Evolutionary conservation across 2,797 vertebrate species (phyloP).

Genomic region (Mormyrus proboscirostris): DNA sequence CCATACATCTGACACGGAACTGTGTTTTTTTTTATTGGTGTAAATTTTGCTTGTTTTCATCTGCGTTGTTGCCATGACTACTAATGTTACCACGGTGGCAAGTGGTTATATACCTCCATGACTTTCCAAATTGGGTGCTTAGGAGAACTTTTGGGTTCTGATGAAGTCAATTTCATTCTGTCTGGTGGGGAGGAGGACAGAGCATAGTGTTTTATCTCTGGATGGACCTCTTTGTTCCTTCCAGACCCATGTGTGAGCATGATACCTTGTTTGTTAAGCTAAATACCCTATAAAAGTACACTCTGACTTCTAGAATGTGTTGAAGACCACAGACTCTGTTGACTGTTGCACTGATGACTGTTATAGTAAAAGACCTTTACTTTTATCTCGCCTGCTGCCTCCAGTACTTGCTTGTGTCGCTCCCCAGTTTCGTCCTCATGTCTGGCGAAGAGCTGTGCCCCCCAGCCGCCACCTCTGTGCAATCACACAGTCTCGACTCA

Average conservation of each 20-base stretch:
- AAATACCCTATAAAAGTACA: background rate
- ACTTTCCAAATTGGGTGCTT: background rate
- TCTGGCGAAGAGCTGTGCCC: background rate
- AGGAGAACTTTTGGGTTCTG: background rate
- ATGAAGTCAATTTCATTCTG: background rate
- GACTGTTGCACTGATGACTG: background rate
- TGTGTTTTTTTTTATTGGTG: background rate
- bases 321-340: background rate
- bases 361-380: background rate
- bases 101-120: background rate
- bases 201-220: background rate
- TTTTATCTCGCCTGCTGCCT: background rate
- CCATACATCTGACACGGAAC: background rate
- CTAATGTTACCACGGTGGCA: background rate
- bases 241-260: background rate
- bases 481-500: background rate
- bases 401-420: background rate
- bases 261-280: background rate
- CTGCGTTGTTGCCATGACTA: background rate
- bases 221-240: background rate
- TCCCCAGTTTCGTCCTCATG: background rate
- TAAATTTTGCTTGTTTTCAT: background rate
- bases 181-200: background rate
- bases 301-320: background rate
- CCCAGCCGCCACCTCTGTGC: background rate